phyloP scores from a whole-genome alignment of 2,113 vertebrate genomes.

The Upupa epops region DNA sequence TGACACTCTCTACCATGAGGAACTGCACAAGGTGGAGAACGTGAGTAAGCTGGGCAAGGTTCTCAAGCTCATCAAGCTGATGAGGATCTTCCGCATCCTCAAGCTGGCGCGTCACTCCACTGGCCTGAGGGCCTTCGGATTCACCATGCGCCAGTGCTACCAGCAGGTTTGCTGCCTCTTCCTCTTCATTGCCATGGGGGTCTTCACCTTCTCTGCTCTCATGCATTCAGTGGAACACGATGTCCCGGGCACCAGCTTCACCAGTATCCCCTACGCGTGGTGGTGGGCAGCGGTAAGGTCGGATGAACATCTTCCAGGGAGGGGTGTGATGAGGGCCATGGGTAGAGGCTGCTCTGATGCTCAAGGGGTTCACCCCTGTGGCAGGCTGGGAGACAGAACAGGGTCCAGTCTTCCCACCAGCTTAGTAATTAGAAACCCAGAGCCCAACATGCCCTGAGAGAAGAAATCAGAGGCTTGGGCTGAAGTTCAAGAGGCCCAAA shows the following conservation, averaged over 20 bases:
- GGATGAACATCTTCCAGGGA: neutral
- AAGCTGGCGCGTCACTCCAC: constrained; percentile 91
- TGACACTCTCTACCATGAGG: constrained; percentile 78
- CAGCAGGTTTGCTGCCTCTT: constrained; percentile 93
- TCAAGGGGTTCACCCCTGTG: neutral
- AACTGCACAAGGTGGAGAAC: constrained; percentile 84
- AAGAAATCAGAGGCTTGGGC: neutral
- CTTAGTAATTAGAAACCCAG: neutral
- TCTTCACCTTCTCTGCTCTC: constrained; percentile 91
- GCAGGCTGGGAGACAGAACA: neutral
- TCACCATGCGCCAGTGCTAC: constrained; percentile 90
- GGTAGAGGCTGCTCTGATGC: neutral
- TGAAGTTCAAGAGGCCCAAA: neutral
- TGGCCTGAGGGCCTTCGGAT: constrained; percentile 88
- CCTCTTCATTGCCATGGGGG: constrained; percentile 90
- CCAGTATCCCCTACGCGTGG: constrained; percentile 90
- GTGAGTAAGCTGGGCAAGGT: constrained; percentile 91
- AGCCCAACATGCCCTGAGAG: neutral
- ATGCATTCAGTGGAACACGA: constrained; percentile 90
- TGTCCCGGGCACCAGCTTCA: constrained; percentile 84
- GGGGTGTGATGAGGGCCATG: rapidly evolving
- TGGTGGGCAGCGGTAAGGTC: constrained; percentile 94
- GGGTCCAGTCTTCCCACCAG: neutral
- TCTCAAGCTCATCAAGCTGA: constrained; percentile 88
- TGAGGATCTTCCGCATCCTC: constrained; percentile 91